phyloP scores from a whole-genome alignment of 92 coral and sea anemone species.

The Umimayanthus chanpuru region DNA sequence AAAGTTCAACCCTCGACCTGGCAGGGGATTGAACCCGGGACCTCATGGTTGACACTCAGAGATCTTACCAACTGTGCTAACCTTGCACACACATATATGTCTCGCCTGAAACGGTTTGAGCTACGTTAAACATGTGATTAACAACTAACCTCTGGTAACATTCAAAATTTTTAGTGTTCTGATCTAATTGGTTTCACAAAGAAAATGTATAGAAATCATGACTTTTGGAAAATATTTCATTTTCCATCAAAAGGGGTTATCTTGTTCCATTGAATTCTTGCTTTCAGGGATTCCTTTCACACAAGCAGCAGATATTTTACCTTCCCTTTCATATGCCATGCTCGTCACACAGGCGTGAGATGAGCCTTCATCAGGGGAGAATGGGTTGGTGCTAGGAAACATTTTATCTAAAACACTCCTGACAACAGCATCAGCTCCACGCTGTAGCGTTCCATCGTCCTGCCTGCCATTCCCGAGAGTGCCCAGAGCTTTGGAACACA shows the following conservation, averaged over 20 bases:
- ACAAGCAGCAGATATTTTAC: background rate
- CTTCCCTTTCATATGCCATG: background rate
- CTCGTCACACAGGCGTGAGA: background rate
- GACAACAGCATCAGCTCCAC: conserved; percentile 1
- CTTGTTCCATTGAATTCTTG: background rate
- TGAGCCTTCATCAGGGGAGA: background rate
- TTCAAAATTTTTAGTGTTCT: no score
- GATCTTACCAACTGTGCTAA: no score
- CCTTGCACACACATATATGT: no score
- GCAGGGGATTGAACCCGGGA: no score
- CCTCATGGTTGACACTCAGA: no score
- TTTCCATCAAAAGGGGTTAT: background rate
- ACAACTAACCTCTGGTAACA: no score
- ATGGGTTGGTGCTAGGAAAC: background rate
- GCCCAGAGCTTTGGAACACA: conserved; percentile 16
- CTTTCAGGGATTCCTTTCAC: background rate
- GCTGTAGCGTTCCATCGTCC: background rate
- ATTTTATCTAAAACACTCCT: conserved; percentile 1
- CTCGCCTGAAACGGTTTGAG: no score
- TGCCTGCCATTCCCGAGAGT: background rate
- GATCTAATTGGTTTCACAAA: no score
- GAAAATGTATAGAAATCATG: no score
- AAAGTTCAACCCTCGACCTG: no score
- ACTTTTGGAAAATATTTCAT: no score
- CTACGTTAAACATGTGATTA: no score